Conservation (phyloP, 1,140 invertebrate species). For the Pararge aegeria region DNA sequence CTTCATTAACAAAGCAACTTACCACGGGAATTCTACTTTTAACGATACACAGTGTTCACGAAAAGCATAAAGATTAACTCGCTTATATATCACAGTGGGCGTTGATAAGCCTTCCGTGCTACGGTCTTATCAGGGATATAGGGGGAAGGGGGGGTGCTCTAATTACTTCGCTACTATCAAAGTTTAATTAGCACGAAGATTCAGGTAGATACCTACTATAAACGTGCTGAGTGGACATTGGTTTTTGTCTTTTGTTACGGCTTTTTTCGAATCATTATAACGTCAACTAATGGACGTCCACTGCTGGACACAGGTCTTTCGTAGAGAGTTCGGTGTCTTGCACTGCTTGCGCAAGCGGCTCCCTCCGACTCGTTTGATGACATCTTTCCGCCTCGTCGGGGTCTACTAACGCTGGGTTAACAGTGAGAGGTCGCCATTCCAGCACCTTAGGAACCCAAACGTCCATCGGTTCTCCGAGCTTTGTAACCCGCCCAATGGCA, state of each 20-base stretch:
- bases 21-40: background rate
- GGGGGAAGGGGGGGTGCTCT: slow-evolving; percentile 16
- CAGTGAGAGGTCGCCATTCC: too few relatives aligned
- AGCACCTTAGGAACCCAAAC: too few relatives aligned
- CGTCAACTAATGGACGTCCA: too few relatives aligned
- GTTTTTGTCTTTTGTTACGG: background rate
- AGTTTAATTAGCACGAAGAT: slow-evolving; percentile 30
- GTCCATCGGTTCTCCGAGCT: too few relatives aligned
- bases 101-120: slow-evolving; percentile 43
- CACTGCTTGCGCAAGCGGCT: too few relatives aligned
- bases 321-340: too few relatives aligned
- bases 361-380: too few relatives aligned
- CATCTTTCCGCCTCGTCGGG: too few relatives aligned
- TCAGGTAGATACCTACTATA: background rate
- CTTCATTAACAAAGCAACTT: background rate
- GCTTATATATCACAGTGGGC: slow-evolving; percentile 19
- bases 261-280: too few relatives aligned
- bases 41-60: slow-evolving; percentile 20
- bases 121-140: slow-evolving; percentile 33
- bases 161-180: slow-evolving; percentile 39
- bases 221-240: background rate
- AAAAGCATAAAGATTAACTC: slow-evolving; percentile 25
- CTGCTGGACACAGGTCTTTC: too few relatives aligned
- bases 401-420: too few relatives aligned
- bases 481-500: too few relatives aligned